phyloP scores from a whole-genome alignment of 2,113 vertebrate genomes.

The Girardinichthys multiradiatus region DNA sequence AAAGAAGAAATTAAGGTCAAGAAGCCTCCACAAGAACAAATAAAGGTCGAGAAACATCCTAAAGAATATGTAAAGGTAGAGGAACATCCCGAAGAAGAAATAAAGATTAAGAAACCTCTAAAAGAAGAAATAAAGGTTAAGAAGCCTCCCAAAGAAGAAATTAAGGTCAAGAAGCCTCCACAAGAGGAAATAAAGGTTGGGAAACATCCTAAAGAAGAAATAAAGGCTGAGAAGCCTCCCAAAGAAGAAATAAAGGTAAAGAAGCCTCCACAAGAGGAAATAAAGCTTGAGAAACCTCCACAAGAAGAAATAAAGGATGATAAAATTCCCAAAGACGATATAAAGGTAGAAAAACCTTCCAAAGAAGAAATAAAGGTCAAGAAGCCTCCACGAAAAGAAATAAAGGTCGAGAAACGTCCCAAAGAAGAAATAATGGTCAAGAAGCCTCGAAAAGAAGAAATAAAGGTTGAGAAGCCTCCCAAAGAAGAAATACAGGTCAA shows the following conservation, averaged over 20 bases:
- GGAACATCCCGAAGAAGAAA: background rate
- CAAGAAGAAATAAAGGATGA: background rate
- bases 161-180: background rate
- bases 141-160: background rate
- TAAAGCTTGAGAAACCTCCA: background rate
- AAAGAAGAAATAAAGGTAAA: background rate
- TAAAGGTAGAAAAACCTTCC: background rate
- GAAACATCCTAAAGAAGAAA: background rate
- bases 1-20: background rate
- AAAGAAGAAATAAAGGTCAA: background rate
- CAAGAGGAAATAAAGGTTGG: background rate
- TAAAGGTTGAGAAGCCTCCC: background rate
- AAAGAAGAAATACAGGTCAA: background rate
- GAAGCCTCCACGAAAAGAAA: background rate
- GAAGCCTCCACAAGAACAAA: background rate
- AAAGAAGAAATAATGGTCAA: background rate
- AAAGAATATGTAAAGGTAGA: constrained; percentile 1
- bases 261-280: background rate
- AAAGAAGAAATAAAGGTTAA: background rate
- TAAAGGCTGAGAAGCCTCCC: background rate
- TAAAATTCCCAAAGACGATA: background rate
- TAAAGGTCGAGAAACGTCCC: background rate
- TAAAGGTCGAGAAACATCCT: background rate
- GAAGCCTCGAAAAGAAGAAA: background rate
- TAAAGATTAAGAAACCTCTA: background rate